Conservation (phyloP, 2,888 invertebrate genomes). For the Microctonus hyperodae region DNA sequence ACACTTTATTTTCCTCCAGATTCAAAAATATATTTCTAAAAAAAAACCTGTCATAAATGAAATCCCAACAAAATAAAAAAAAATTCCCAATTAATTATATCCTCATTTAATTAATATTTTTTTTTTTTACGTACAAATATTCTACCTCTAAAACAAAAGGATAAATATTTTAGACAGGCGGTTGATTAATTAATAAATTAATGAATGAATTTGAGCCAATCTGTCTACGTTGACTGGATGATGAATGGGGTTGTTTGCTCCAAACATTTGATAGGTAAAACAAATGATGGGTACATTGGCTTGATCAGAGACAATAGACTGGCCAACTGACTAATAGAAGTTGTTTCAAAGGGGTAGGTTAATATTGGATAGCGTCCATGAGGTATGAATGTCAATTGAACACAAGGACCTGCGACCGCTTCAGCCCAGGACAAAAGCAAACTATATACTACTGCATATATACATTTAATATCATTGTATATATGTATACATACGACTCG, state of each 20-base stretch:
- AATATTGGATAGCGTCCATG: background rate
- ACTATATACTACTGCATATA: too few relatives aligned
- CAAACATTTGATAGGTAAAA: conserved; percentile 9
- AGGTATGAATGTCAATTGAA: conserved; percentile 11
- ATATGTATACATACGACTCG: conserved; percentile 15
- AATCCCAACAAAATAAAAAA: too few relatives aligned
- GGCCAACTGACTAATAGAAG: conserved; percentile 7
- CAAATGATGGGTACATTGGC: background rate
- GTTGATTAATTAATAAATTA: background rate
- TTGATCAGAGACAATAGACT: background rate
- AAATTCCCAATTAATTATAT: too few relatives aligned
- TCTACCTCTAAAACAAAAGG: background rate
- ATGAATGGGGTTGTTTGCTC: background rate
- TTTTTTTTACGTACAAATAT: too few relatives aligned
- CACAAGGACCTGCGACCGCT: background rate
- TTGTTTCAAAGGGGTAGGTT: background rate
- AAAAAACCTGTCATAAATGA: too few relatives aligned
- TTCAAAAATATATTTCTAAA: too few relatives aligned
- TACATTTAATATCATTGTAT: too few relatives aligned
- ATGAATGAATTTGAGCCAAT: background rate
- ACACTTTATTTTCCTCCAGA: background rate
- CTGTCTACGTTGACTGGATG: conserved; percentile 1
- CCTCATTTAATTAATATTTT: too few relatives aligned
- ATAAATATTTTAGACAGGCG: background rate
- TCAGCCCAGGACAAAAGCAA: background rate